phyloP scores from a whole-genome alignment of 2,113 vertebrate species.

The Cyprinodon variegatus region DNA sequence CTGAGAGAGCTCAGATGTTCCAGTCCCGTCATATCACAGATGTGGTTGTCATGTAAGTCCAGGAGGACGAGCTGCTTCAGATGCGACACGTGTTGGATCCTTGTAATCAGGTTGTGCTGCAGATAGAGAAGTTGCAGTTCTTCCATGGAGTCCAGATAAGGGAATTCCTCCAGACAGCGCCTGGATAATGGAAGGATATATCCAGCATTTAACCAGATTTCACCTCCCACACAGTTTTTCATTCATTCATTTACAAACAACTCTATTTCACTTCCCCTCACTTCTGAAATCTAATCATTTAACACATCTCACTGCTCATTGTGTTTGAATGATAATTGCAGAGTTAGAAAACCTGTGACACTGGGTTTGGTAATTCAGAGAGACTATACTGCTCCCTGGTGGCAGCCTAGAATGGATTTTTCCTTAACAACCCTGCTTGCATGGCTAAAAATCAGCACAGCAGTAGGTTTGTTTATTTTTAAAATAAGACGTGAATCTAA shows the following conservation, averaged over 20 bases:
- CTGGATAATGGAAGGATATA: constrained; percentile 62
- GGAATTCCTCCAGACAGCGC: constrained; percentile 85
- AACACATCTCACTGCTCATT: neutral
- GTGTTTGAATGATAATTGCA: neutral
- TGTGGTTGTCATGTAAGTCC: constrained; percentile 91
- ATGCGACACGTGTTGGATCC: constrained; percentile 87
- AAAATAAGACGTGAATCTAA: neutral
- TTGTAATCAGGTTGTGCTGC: constrained; percentile 91
- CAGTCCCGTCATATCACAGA: constrained; percentile 91
- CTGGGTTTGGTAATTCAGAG: neutral
- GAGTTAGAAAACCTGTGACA: neutral
- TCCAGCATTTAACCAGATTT: neutral
- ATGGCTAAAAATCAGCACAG: too few relatives aligned
- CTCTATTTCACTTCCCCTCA: neutral
- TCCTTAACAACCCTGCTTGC: neutral
- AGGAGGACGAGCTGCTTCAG: constrained; percentile 90
- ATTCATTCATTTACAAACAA: neutral
- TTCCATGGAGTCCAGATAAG: constrained; percentile 84
- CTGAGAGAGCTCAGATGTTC: constrained; percentile 85
- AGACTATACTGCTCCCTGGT: constrained; percentile 73
- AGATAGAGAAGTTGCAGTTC: constrained; percentile 90
- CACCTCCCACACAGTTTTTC: neutral
- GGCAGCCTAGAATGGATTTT: constrained; percentile 38
- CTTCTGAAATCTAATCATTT: neutral
- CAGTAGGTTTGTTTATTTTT: neutral